A percentile compares a stretch with the other conserved stretches of the same genome.
These are phyloP conservation scores for Cheilinus undulatus DNA, from an alignment of 2,113 vertebrate species.

Conservation along the genomic window DNA sequence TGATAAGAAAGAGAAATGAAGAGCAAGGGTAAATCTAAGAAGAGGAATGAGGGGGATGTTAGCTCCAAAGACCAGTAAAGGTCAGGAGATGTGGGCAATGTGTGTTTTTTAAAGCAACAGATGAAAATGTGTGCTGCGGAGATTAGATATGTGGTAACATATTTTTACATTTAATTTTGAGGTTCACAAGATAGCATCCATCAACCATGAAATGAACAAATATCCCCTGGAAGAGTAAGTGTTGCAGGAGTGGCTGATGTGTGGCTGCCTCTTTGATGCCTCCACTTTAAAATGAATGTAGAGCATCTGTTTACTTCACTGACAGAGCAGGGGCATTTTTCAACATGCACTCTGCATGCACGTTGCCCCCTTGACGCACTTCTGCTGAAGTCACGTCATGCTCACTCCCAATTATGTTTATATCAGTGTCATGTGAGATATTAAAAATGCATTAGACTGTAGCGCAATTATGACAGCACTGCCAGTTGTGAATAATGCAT, in stretches of 20 bases:
- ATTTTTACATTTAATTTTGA: conserved; percentile 8
- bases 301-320: conserved; percentile 13
- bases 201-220: background rate
- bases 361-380: conserved; percentile 33
- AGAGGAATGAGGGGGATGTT: conserved; percentile 22
- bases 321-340: conserved; percentile 1
- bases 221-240: background rate
- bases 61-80: conserved; percentile 41
- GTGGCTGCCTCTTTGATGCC: background rate
- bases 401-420: conserved; percentile 58
- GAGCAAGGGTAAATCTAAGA: conserved; percentile 42
- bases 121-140: background rate
- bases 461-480: conserved; percentile 65
- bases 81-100: conserved; percentile 37
- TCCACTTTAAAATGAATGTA: conserved; percentile 1
- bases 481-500: conserved; percentile 69
- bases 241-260: background rate
- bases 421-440: conserved; percentile 42
- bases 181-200: background rate
- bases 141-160: conserved; percentile 21
- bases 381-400: conserved; percentile 38
- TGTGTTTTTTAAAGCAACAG: conserved; percentile 22
- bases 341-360: conserved; percentile 32
- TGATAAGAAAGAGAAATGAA: conserved; percentile 56
- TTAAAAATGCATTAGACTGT: conserved; percentile 73